These are phyloP conservation scores for Drosophila bunnanda DNA, from an alignment of 2,888 invertebrate genomes.

Conservation along the genomic window DNA sequence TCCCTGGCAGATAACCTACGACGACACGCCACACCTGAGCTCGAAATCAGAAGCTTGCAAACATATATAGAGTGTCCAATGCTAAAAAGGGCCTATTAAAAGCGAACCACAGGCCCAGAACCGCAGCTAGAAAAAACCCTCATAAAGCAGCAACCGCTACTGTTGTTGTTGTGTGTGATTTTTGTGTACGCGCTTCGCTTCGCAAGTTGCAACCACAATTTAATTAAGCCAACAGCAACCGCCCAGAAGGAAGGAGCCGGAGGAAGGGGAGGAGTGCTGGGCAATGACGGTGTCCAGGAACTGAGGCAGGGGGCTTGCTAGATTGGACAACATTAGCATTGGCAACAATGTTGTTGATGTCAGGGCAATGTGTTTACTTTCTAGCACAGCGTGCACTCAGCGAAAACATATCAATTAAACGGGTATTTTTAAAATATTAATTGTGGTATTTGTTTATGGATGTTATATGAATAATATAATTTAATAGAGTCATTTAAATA, in stretches of 20 bases:
- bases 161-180: constrained; percentile 58
- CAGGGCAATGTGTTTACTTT: constrained; percentile 44
- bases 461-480: neutral
- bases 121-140: constrained; percentile 36
- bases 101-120: constrained; percentile 20
- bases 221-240: constrained; percentile 79
- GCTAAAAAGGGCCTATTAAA: constrained; percentile 25
- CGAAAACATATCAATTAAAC: neutral
- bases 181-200: constrained; percentile 79
- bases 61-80: constrained; percentile 9
- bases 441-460: neutral
- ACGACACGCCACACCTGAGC: constrained; percentile 6
- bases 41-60: neutral
- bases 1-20: neutral
- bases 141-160: constrained; percentile 35
- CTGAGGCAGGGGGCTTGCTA: constrained; percentile 3
- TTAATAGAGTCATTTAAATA: neutral
- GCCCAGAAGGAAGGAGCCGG: constrained; percentile 37
- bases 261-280: neutral
- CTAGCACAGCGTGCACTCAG: constrained; percentile 10
- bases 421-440: neutral
- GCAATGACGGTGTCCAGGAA: constrained; percentile 9
- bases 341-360: constrained; percentile 46
- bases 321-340: constrained; percentile 47
- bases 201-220: constrained; percentile 78